Conservation (phyloP, 2,888 invertebrate species). For the Halictus ligatus region DNA sequence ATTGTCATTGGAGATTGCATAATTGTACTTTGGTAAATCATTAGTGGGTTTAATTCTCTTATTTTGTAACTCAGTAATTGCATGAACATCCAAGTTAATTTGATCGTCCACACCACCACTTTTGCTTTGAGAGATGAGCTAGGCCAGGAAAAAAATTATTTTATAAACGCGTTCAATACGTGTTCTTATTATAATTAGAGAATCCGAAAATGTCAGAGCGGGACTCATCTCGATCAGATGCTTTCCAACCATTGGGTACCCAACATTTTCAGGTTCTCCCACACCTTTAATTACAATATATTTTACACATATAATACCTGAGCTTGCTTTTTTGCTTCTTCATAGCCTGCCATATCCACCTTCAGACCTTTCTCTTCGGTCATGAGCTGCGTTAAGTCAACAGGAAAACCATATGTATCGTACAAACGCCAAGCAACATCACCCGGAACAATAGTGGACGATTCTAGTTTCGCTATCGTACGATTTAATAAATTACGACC, state of each 20-base stretch:
- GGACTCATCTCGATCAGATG: no score
- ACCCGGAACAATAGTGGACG: constrained; percentile 92
- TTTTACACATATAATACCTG: constrained; percentile 84
- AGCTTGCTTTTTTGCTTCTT: constrained; percentile 95
- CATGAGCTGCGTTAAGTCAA: constrained; percentile 99
- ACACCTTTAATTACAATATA: neutral
- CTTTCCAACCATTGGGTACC: no score
- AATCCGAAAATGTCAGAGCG: no score
- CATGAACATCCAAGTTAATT: constrained; percentile 96
- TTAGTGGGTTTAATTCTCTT: constrained; percentile 92
- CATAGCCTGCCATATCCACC: constrained; percentile 96
- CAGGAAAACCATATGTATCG: constrained; percentile 99
- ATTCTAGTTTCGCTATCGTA: constrained; percentile 93
- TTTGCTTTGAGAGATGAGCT: constrained; percentile 94
- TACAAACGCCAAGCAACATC: constrained; percentile 99
- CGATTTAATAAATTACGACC: constrained; percentile 96
- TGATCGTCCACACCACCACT: constrained; percentile 92
- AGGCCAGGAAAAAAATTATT: constrained; percentile 52
- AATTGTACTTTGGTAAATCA: constrained; percentile 96
- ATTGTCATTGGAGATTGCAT: constrained; percentile 88
- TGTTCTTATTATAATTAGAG: neutral
- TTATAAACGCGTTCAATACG: neutral
- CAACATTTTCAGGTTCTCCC: no score
- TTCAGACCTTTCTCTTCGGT: constrained; percentile 96
- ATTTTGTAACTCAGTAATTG: constrained; percentile 95